These are phyloP conservation scores for Diabrotica virgifera DNA, from an alignment of 1,140 invertebrate genomes.

Conservation along the genomic window DNA sequence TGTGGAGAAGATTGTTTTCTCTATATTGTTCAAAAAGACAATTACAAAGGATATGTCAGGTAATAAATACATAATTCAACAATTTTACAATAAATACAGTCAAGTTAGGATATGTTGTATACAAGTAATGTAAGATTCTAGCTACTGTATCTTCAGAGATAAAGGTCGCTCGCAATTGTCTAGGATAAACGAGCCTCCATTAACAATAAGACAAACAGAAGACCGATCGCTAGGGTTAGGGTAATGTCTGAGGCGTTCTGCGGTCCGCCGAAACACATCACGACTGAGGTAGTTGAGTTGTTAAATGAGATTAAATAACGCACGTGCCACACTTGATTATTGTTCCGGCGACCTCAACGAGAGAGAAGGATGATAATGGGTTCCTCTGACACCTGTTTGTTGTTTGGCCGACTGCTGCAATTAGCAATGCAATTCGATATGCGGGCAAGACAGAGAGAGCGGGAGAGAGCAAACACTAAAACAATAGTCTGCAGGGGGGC, in stretches of 20 bases:
- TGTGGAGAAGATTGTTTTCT: too few relatives aligned
- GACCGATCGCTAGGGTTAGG: neutral
- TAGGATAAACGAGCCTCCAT: too few relatives aligned
- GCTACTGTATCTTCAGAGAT: too few relatives aligned
- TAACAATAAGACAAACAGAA: too few relatives aligned
- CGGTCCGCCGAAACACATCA: slow-evolving; percentile 16
- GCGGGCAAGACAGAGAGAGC: neutral
- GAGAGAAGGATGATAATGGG: slow-evolving; percentile 11
- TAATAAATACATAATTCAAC: too few relatives aligned
- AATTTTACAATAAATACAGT: too few relatives aligned
- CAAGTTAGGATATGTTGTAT: too few relatives aligned
- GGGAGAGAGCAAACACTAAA: neutral
- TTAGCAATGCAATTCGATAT: slow-evolving; percentile 14
- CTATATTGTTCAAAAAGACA: too few relatives aligned
- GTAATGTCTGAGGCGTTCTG: slow-evolving; percentile 1
- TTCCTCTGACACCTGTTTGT: slow-evolving; percentile 19
- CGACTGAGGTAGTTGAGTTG: neutral
- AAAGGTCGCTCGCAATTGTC: too few relatives aligned
- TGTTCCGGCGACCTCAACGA: slow-evolving; percentile 11
- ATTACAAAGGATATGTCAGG: too few relatives aligned
- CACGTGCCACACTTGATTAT: slow-evolving; percentile 18
- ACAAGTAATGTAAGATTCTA: too few relatives aligned
- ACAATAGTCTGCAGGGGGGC: slow-evolving; percentile 21
- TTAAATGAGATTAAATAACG: slow-evolving; percentile 18
- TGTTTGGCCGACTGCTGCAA: slow-evolving; percentile 14